Percentiles rank a stretch among this genome's conserved stretches.
These are phyloP conservation scores for Scaptomyza caliginosa DNA, from an alignment of 2,888 invertebrate genomes.

Conservation along the genomic window DNA sequence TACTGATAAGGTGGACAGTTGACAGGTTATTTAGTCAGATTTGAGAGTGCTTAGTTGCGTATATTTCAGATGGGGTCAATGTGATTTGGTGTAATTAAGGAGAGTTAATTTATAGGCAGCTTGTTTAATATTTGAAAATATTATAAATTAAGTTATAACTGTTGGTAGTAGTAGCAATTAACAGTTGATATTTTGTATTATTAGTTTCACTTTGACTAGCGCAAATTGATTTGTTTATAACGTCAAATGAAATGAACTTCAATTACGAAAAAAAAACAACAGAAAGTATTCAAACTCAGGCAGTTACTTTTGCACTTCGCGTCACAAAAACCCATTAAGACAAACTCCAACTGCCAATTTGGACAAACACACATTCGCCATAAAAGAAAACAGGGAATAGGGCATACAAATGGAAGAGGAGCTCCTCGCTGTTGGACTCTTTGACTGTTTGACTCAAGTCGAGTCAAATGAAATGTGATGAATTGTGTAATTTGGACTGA, in stretches of 20 bases:
- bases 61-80: slow-evolving; percentile 14
- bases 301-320: background rate
- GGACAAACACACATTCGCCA: slow-evolving; percentile 37
- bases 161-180: background rate
- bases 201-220: background rate
- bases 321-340: slow-evolving; percentile 47
- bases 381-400: background rate
- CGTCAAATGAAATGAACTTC: slow-evolving; percentile 48
- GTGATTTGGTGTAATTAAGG: background rate
- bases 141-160: too few relatives aligned
- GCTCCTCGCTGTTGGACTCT: slow-evolving; percentile 36
- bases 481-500: slow-evolving; percentile 81
- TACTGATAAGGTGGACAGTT: background rate
- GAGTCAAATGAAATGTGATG: slow-evolving; percentile 80
- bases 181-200: too few relatives aligned
- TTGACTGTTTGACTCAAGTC: slow-evolving; percentile 57
- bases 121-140: too few relatives aligned
- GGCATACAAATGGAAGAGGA: background rate
- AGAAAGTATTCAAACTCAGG: background rate
- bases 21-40: slow-evolving; percentile 3
- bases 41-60: background rate
- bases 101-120: background rate
- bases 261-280: slow-evolving; percentile 32
- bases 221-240: slow-evolving; percentile 49
- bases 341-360: slow-evolving; percentile 46